A percentile compares a stretch with the other conserved stretches of the same genome.
Conservation (phyloP, 2,797 vertebrate genomes). For the Fundulus diaphanus region DNA sequence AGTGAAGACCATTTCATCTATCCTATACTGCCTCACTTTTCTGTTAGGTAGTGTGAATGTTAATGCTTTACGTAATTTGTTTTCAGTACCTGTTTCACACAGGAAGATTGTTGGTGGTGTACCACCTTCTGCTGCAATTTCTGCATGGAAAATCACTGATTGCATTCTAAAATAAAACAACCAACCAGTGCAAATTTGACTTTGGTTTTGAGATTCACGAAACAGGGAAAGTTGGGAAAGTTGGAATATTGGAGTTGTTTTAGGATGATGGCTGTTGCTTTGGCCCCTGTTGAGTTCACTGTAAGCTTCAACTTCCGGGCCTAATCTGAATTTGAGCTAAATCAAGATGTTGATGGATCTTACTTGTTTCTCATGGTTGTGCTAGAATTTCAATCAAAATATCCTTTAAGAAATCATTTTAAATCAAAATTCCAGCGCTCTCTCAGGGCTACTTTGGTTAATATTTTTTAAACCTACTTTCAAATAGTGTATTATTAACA, state of each 20-base stretch:
- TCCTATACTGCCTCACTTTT: too few relatives aligned
- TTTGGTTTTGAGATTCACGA: not conserved
- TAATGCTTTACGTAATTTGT: not conserved
- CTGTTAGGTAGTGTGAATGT: too few relatives aligned
- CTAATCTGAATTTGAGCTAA: not conserved
- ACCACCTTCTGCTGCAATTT: not conserved
- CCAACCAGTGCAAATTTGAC: not conserved
- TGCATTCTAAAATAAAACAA: not conserved
- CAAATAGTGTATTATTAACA: not conserved
- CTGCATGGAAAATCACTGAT: not conserved
- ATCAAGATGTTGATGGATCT: not conserved
- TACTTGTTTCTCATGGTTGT: not conserved
- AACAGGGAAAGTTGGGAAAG: too few relatives aligned
- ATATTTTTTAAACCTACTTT: not conserved
- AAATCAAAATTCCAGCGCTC: not conserved
- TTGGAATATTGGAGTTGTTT: not conserved
- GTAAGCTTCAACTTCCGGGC: not conserved
- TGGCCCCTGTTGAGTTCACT: not conserved
- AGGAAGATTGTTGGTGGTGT: not conserved
- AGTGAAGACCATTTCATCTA: too few relatives aligned
- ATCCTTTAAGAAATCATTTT: not conserved
- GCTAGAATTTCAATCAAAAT: not conserved
- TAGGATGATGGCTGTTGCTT: not conserved
- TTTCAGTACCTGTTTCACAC: not conserved
- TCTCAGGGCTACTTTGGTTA: not conserved